Percentiles rank a stretch among this genome's conserved stretches.
Conservation (phyloP, 2,888 invertebrate species). For the Magallana nippona region DNA sequence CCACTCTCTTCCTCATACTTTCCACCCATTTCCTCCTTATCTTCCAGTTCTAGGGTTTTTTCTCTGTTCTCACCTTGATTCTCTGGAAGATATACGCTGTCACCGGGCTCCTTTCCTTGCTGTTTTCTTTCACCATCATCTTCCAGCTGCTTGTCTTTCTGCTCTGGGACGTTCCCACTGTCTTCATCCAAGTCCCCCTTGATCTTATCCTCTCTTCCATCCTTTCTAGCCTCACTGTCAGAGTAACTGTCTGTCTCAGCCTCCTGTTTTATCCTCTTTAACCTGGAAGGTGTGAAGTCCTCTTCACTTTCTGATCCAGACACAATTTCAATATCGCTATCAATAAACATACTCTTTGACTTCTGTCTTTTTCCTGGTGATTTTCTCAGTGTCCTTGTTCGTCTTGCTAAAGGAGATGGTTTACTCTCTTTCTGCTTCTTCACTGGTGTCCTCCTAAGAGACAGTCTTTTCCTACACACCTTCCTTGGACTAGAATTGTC, state of each 20-base stretch:
- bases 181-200: background rate
- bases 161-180: background rate
- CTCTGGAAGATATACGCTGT: background rate
- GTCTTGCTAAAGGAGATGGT: background rate
- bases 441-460: background rate
- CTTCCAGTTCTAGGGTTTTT: background rate
- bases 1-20: background rate
- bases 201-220: background rate
- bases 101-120: too few relatives aligned
- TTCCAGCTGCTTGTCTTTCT: too few relatives aligned
- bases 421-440: slow-evolving; percentile 31
- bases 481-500: background rate
- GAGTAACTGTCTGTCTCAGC: background rate
- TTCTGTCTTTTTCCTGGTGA: background rate
- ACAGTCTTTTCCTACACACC: background rate
- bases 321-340: slow-evolving; percentile 10
- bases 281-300: slow-evolving; percentile 8
- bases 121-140: too few relatives aligned
- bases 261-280: slow-evolving; percentile 25
- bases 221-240: background rate
- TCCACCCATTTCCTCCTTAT: background rate
- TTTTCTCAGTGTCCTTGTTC: background rate
- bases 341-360: background rate
- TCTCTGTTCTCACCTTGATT: background rate
- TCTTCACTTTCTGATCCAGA: slow-evolving; percentile 2